Evolutionary conservation across 2,797 vertebrate species (phyloP).

Genomic region (Vespertilio murinus): DNA sequence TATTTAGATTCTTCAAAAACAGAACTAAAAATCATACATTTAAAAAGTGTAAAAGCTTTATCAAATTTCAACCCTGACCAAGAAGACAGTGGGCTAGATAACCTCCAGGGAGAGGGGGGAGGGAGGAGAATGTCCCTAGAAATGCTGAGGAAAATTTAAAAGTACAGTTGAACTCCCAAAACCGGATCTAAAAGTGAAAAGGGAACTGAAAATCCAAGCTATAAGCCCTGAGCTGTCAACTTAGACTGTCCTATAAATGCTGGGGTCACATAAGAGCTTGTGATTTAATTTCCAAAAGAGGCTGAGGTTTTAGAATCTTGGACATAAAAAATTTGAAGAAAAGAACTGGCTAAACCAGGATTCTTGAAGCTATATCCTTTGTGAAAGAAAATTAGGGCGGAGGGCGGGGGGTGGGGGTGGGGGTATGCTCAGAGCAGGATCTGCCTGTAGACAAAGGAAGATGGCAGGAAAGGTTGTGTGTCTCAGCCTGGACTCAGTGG

Average conservation of each 20-base stretch:
- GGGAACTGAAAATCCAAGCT: background rate
- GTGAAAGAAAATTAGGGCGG: background rate
- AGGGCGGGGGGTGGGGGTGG: too few relatives aligned
- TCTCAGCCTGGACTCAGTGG: background rate
- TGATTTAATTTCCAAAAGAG: slow-evolving; percentile 19
- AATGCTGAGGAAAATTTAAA: background rate
- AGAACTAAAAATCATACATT: slow-evolving; percentile 6
- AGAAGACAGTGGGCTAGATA: background rate
- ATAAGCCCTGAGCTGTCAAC: background rate
- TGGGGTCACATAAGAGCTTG: background rate
- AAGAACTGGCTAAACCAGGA: background rate
- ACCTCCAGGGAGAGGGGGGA: rapidly evolving
- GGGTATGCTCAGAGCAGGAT: background rate
- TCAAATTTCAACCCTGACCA: background rate
- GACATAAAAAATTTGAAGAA: background rate
- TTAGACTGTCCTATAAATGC: background rate
- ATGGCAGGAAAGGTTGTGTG: background rate
- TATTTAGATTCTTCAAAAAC: slow-evolving; percentile 29
- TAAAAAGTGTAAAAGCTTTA: background rate
- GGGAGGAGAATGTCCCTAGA: background rate
- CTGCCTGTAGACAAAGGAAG: background rate
- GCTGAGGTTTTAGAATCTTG: background rate
- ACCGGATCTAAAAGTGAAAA: background rate
- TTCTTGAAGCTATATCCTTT: background rate
- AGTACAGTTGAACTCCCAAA: background rate